Evolutionary conservation across 2,797 vertebrate genomes (phyloP), one percentile per base, ranked within the genome.

Genomic region (Tangara arthus): DNA sequence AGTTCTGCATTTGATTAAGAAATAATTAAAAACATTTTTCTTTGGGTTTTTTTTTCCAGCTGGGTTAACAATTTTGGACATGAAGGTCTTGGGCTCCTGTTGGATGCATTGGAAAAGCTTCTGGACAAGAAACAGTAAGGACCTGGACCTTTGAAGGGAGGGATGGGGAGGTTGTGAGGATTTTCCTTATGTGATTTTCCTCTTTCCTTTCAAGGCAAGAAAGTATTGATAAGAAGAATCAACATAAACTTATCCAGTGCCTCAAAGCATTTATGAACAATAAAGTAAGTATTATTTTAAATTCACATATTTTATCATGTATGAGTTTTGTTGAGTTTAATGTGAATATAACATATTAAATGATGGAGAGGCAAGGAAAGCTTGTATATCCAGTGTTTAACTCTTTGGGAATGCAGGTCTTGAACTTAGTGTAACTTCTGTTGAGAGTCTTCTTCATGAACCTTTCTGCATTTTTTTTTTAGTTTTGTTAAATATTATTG

Each of bases 251-350:
- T 50, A 99, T 99, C 96, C 99, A 99, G 93, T 99, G 99, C 97
- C 98, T 99, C 96, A 99, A 99, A 98, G 99, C 99, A 75, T 99
- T 99, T 97, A 99, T 99, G 99, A 99, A 99, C 98, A 99, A 99
- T 96, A 99, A 99, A 98, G 99, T 99, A 97, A 97, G 98, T 97
- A 27, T 21, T 72, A 80, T 22, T 96, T 93, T 39, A 21, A 91
- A 20, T 55, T 89, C 3, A 8, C 2, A 16, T 75, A 20, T 14
- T 82, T 65, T 53, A 13, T 30, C 10, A 6, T 42, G 21, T 5
- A 10, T 71, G 6, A 0, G 4, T 44, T 81, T 19, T 42, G 18
- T 19, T 49, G 32, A 34, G n/a, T 75, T 80, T 5, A 53, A 39
- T 23, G 27, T 46, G 8, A 35, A 0, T 30, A 13, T 66, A 18